Percentiles rank a stretch among this genome's conserved stretches.
Conservation (phyloP, 1,140 invertebrate species). For the Penaeus chinensis region DNA sequence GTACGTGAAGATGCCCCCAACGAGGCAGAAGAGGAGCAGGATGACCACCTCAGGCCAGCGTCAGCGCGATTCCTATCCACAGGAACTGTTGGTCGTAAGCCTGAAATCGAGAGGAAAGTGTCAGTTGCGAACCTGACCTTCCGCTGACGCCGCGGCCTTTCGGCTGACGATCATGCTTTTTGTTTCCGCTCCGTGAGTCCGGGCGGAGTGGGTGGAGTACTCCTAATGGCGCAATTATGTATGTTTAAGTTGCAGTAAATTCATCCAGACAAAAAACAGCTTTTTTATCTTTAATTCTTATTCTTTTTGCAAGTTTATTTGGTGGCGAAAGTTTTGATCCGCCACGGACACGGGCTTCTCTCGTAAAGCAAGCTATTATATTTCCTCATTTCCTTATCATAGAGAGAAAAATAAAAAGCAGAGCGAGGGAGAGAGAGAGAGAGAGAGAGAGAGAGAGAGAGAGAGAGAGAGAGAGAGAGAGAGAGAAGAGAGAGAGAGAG, state of each 20-base stretch:
- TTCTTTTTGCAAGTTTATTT: too few species aligned
- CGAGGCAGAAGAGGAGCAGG: conserved; percentile 43
- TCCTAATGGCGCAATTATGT: too few species aligned
- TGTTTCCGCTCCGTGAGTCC: too few species aligned
- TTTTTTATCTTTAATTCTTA: too few species aligned
- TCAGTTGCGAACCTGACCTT: too few species aligned
- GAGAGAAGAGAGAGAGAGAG: background rate
- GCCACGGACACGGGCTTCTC: background rate
- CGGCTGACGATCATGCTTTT: too few species aligned
- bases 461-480: conserved; percentile 39
- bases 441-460: conserved; percentile 36
- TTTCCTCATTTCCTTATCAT: background rate
- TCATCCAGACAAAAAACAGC: too few species aligned
- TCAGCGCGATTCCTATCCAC: conserved; percentile 14
- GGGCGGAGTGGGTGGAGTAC: too few species aligned
- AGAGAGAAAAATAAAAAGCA: background rate
- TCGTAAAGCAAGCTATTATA: background rate
- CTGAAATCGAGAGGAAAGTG: conserved; percentile 6
- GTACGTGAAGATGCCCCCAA: conserved; percentile 51
- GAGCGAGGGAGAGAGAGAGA: conserved; percentile 27
- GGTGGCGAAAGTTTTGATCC: too few species aligned
- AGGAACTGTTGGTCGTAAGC: conserved; percentile 30
- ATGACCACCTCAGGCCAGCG: conserved; percentile 39
- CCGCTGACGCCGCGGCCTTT: too few species aligned
- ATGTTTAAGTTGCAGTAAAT: too few species aligned